phyloP scores from a whole-genome alignment of 2,888 invertebrate species.

The Hecatera dysodea region DNA sequence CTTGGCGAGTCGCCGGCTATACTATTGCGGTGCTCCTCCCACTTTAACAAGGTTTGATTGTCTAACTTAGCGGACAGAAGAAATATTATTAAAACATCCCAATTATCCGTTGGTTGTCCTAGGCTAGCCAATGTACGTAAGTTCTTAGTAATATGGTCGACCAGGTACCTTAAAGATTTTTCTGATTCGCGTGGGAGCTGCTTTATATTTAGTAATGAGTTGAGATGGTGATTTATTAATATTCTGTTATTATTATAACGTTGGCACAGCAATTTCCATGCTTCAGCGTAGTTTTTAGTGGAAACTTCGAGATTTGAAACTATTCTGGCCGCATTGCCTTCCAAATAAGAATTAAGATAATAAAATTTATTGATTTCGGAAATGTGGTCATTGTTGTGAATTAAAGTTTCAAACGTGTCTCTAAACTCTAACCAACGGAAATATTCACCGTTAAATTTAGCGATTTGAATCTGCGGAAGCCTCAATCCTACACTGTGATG shows the following conservation, averaged over 20 bases:
- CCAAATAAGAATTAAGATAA: background rate
- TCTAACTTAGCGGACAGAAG: constrained; percentile 51
- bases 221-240: background rate
- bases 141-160: constrained; percentile 62
- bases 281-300: background rate
- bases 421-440: no score
- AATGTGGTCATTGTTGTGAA: background rate
- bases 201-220: background rate
- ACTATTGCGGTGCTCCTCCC: constrained; percentile 61
- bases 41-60: constrained; percentile 52
- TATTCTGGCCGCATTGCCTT: background rate
- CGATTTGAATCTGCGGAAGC: background rate
- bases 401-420: background rate
- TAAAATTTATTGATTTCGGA: background rate
- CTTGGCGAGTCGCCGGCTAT: constrained; percentile 44
- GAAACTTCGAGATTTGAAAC: background rate
- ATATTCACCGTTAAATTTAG: no score
- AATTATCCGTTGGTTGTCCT: constrained; percentile 60
- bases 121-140: constrained; percentile 59
- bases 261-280: background rate
- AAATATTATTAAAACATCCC: constrained; percentile 55
- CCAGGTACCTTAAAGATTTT: constrained; percentile 36
- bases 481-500: background rate
- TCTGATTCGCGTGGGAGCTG: constrained; percentile 13
- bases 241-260: background rate